Percentiles rank a stretch among this genome's conserved stretches.
phyloP scores from a whole-genome alignment of 2,113 vertebrate genomes.

The Hippocampus guttulatus region DNA sequence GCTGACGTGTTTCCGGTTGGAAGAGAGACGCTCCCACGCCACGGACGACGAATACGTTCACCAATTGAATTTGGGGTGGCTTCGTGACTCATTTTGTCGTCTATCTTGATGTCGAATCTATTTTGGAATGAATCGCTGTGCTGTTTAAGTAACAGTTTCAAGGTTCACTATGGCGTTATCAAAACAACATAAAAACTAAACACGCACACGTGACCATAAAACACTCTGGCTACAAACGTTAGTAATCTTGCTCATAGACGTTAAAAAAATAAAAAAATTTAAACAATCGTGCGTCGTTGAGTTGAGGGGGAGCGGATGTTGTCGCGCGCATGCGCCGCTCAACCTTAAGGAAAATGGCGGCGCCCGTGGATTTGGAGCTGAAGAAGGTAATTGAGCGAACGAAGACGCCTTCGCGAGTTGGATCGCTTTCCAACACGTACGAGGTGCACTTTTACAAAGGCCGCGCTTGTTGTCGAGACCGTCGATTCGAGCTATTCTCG shows the following conservation, averaged over 20 bases:
- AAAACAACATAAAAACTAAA: background rate
- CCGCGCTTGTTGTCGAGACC: background rate
- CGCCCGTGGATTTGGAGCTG: constrained; percentile 71
- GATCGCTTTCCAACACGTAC: background rate
- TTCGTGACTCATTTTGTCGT: too few species aligned
- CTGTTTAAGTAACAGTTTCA: background rate
- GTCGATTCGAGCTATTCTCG: background rate
- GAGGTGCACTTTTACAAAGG: background rate
- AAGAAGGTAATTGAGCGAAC: constrained; percentile 61
- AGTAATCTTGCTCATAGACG: background rate
- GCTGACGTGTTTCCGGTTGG: too few species aligned
- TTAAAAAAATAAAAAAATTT: background rate
- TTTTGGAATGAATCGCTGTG: background rate
- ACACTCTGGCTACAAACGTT: background rate
- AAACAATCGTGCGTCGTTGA: background rate
- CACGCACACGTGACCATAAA: background rate
- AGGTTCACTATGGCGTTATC: background rate
- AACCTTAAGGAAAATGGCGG: constrained; percentile 58
- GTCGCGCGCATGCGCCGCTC: constrained; percentile 27
- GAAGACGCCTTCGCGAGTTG: background rate
- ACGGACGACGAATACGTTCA: too few species aligned
- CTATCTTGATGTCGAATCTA: background rate
- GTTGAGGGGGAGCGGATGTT: background rate
- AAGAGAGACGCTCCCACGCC: background rate
- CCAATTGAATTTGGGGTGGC: too few species aligned